A percentile compares a stretch with the other conserved stretches of the same genome.
Conservation (phyloP, 2,888 invertebrate species). For the Acholoe squamosa region DNA sequence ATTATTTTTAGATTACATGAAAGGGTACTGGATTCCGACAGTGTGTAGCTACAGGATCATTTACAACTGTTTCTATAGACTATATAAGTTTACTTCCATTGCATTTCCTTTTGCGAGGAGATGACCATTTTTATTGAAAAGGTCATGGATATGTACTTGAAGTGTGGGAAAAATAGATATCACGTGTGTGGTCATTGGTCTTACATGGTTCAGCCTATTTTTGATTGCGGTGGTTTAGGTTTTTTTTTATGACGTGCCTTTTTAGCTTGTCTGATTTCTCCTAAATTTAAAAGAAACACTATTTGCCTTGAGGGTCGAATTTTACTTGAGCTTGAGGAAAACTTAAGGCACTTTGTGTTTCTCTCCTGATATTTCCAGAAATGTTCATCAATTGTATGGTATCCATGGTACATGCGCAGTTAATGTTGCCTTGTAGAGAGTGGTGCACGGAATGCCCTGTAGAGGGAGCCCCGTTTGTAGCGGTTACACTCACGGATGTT, state of each 20-base stretch:
- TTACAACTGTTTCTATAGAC: too few species aligned
- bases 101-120: too few species aligned
- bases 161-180: too few species aligned
- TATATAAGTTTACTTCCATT: too few species aligned
- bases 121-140: too few species aligned
- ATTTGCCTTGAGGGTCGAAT: not conserved
- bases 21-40: too few species aligned
- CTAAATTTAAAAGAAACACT: not conserved
- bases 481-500: slow-evolving; percentile 23
- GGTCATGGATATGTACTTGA: too few species aligned
- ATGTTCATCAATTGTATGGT: not conserved
- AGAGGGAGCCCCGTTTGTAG: not conserved
- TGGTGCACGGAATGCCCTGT: not conserved
- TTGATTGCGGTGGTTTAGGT: not conserved
- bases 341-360: slow-evolving; percentile 30
- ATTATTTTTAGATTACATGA: too few species aligned
- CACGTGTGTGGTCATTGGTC: too few species aligned
- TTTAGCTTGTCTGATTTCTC: not conserved
- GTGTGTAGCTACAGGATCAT: too few species aligned
- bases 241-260: not conserved
- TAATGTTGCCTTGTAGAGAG: not conserved
- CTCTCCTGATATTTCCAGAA: not conserved
- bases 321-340: slow-evolving; percentile 19
- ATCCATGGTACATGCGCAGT: not conserved
- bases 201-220: too few species aligned